These are phyloP conservation scores for Podilymbus podiceps DNA, from an alignment of 2,113 vertebrate genomes.

Conservation along the genomic window DNA sequence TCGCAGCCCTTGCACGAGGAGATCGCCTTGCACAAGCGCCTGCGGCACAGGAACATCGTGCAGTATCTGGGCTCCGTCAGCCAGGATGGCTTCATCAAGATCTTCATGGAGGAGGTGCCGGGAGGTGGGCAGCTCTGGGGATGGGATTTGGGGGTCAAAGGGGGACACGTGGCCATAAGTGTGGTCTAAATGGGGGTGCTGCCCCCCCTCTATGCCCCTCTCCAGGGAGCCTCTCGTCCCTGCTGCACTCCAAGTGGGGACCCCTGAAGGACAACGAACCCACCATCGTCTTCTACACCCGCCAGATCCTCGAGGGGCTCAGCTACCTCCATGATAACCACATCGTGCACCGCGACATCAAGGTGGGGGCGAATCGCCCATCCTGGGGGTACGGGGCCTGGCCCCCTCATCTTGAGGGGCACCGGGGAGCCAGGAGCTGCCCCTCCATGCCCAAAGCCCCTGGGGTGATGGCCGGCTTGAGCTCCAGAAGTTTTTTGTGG, in stretches of 20 bases:
- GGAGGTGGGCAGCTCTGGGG: slow-evolving; percentile 76
- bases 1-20: slow-evolving; percentile 92
- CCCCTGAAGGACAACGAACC: slow-evolving; percentile 91
- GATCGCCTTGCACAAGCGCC: slow-evolving; percentile 87
- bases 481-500: background rate
- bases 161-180: background rate
- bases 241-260: slow-evolving; percentile 90
- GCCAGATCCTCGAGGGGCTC: slow-evolving; percentile 89
- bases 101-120: slow-evolving; percentile 96
- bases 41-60: slow-evolving; percentile 91
- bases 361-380: slow-evolving; percentile 65
- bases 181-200: background rate
- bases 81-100: slow-evolving; percentile 90
- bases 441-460: background rate
- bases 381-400: background rate
- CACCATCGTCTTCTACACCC: slow-evolving; percentile 90
- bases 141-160: no score
- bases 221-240: slow-evolving; percentile 88
- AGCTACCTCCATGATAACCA: slow-evolving; percentile 90
- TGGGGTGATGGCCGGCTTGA: background rate
- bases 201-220: background rate
- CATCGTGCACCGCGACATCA: slow-evolving; percentile 93
- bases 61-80: slow-evolving; percentile 90
- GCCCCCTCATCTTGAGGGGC: background rate
- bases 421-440: background rate